Percentiles rank a stretch among this genome's conserved stretches.
phyloP scores from a whole-genome alignment of 37 sponge, comb jelly and placozoan genomes.

The Beroe forskalii region DNA sequence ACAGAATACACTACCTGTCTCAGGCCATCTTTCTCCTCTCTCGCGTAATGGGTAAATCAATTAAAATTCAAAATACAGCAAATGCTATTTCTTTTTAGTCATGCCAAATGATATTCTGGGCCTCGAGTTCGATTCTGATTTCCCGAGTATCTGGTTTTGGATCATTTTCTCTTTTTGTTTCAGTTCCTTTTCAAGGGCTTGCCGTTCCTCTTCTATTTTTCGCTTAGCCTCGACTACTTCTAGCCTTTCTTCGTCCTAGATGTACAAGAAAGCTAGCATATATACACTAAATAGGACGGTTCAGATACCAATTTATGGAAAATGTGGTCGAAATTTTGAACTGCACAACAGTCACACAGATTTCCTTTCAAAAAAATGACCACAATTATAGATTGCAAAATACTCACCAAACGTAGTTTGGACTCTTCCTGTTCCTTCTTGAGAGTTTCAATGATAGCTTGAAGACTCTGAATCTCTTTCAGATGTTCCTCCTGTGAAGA shows the following conservation, averaged over 20 bases:
- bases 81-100: conserved; percentile 14
- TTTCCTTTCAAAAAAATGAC: too few relatives aligned
- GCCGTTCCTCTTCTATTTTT: conserved; percentile 32
- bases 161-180: conserved; percentile 58
- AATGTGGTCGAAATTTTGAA: too few relatives aligned
- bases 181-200: conserved; percentile 51
- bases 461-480: conserved; percentile 44
- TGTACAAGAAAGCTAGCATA: background rate
- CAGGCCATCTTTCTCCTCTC: too few relatives aligned
- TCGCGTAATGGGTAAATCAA: too few relatives aligned
- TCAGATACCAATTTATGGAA: too few relatives aligned
- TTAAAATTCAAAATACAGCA: too few relatives aligned
- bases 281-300: background rate
- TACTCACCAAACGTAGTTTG: conserved; percentile 53
- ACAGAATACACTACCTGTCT: too few relatives aligned
- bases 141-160: conserved; percentile 54
- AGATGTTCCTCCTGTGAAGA: conserved; percentile 53
- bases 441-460: conserved; percentile 20
- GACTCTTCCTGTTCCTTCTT: conserved; percentile 60
- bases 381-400: too few relatives aligned
- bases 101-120: conserved; percentile 55
- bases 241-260: conserved; percentile 50
- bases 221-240: conserved; percentile 57
- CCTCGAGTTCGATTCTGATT: conserved; percentile 33
- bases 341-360: too few relatives aligned